Evolutionary conservation across 2,113 vertebrate genomes (phyloP), one percentile per base, ranked within the genome.

Genomic region (Neolamprologus devosi): DNA sequence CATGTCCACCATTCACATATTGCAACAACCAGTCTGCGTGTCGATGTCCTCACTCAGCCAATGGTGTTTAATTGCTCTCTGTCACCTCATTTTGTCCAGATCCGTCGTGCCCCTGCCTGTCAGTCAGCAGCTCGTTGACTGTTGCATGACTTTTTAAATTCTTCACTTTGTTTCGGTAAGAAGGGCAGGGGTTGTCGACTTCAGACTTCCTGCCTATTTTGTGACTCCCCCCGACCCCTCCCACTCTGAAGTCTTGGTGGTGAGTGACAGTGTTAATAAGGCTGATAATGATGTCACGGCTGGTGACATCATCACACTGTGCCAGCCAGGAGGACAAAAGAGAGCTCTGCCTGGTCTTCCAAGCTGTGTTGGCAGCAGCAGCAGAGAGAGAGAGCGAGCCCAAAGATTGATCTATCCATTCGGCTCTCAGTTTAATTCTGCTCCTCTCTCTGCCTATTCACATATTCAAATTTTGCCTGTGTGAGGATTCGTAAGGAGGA

Each of bases 131-230:
- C 88, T 91, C 33, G 58, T 94, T 93, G 87, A 95, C 88, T 95
- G 95, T 96, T 95, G 95, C 95, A 96, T 96, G 96, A 95, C 90
- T 93, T 86, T 84, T 89, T 70, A 30, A 87, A 83, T 83, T 63
- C 81, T 85, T 87, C 40, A 80, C 86, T 90, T 88, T 91, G 85
- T 90, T 89, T 90, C 78, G 60, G 51, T 55, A 26, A 75, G 78
- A 65, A 65, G n/a, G 53, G 30, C 11, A 42, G 63, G 16, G 78
- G 40, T 53, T 83, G 79, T 75, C 68, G 60, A 78, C 80, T 85
- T 85, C 33, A 89, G 42, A 87, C 80, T 47, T 82, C 37, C 80
- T 88, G 85, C 33, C 42, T 79, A 58, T 82, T 88, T 91, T 90
- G 85, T 84, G 83, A 80, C 89, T 58, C 42, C 79, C 11, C 33